These are phyloP conservation scores for Vireo griseus DNA, from an alignment of 2,797 vertebrate species.

Conservation along the genomic window DNA sequence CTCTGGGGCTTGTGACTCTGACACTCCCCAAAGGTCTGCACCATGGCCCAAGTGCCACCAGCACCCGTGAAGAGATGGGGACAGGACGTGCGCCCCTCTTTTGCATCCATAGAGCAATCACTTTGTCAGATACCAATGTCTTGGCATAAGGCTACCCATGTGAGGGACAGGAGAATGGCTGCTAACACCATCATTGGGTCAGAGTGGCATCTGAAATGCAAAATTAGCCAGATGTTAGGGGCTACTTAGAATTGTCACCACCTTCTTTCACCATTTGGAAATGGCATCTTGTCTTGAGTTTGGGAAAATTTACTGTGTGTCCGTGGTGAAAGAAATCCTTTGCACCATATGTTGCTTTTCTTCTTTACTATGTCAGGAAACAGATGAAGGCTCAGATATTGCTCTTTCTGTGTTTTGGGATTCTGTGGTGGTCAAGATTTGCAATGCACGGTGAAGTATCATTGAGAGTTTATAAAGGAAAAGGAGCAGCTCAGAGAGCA, in stretches of 20 bases:
- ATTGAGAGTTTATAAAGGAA: background rate
- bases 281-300: background rate
- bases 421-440: background rate
- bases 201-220: background rate
- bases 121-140: background rate
- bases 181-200: background rate
- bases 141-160: background rate
- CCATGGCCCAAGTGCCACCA: background rate
- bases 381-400: background rate
- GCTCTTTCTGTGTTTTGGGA: background rate
- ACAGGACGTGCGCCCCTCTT: background rate
- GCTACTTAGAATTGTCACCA: background rate
- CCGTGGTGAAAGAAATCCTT: background rate
- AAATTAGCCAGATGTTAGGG: background rate
- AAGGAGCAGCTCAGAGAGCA: background rate
- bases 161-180: background rate
- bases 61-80: background rate
- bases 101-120: background rate
- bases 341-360: background rate
- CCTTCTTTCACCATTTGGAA: background rate
- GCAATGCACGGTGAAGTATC: background rate
- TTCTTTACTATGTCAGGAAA: background rate
- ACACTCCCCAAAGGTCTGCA: background rate
- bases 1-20: background rate
- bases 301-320: background rate